Conservation (phyloP, 2,113 vertebrate species). For the Scalopus aquaticus region DNA sequence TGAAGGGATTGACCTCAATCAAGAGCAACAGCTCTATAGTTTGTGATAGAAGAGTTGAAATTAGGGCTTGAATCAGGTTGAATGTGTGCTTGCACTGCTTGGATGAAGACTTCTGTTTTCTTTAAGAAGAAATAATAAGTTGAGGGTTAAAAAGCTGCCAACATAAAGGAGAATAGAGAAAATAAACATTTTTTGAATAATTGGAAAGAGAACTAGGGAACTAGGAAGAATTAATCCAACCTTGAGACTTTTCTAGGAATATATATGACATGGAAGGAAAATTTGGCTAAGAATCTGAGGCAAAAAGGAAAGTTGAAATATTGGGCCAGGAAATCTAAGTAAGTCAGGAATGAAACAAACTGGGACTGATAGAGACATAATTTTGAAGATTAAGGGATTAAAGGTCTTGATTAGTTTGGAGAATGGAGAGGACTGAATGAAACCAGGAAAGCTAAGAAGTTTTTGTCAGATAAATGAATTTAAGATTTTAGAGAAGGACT, state of each 20-base stretch:
- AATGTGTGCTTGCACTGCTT: background rate
- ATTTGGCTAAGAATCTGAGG: background rate
- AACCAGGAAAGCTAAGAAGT: background rate
- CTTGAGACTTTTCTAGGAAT: background rate
- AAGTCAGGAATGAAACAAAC: background rate
- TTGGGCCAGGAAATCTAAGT: background rate
- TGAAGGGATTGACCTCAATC: background rate
- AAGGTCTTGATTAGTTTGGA: background rate
- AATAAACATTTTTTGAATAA: background rate
- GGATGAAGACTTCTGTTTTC: background rate
- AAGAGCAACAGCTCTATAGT: background rate
- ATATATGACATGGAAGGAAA: background rate
- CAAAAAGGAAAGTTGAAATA: background rate
- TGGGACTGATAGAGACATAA: background rate
- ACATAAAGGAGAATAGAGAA: background rate
- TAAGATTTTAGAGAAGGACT: background rate
- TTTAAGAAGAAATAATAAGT: background rate
- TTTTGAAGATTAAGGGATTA: background rate
- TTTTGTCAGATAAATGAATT: background rate
- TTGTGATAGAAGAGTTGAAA: background rate
- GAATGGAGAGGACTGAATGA: background rate
- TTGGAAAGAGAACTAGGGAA: background rate
- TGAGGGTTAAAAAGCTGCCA: background rate
- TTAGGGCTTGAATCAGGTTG: background rate
- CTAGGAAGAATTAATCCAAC: background rate